These are phyloP conservation scores for Capitella teleta DNA, from an alignment of 1,140 invertebrate species.

Conservation along the genomic window DNA sequence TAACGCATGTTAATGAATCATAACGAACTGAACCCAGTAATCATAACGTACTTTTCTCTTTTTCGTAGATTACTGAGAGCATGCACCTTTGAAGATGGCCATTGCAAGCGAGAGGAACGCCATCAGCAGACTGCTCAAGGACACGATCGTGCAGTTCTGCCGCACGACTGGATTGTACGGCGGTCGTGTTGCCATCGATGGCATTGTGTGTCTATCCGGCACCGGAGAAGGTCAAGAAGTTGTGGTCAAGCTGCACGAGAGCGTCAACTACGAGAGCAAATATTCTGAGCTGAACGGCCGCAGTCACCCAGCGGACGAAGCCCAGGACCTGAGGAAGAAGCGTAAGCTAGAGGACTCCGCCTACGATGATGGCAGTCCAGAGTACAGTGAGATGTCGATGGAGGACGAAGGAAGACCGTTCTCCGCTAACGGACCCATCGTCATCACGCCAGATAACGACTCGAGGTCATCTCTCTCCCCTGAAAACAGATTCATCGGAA, in stretches of 20 bases:
- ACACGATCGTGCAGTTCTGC: slow-evolving; percentile 11
- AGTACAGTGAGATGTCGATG: background rate
- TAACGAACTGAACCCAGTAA: too few species aligned
- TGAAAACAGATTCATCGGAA: background rate
- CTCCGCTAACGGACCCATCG: too few species aligned
- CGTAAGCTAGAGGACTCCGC: background rate
- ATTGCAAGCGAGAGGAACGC: background rate
- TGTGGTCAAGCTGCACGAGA: slow-evolving; percentile 14
- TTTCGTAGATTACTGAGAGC: too few species aligned
- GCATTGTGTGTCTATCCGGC: slow-evolving; percentile 13
- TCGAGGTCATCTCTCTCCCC: too few species aligned
- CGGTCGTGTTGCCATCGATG: slow-evolving; percentile 12
- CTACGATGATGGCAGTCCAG: background rate
- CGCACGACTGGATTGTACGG: slow-evolving; percentile 3
- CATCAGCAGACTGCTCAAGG: slow-evolving; percentile 4
- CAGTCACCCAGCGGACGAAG: background rate
- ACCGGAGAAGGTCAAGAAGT: slow-evolving; percentile 9
- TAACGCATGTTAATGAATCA: too few species aligned
- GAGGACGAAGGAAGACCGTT: background rate
- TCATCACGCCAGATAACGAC: background rate
- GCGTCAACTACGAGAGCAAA: background rate
- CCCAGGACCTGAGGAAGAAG: background rate
- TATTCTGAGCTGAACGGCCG: too few species aligned
- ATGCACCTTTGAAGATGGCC: too few species aligned
- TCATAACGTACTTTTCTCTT: too few species aligned